Evolutionary conservation across 2,797 vertebrate genomes (phyloP), one percentile per base, ranked within the genome.

Genomic region (Argentina silus): DNA sequence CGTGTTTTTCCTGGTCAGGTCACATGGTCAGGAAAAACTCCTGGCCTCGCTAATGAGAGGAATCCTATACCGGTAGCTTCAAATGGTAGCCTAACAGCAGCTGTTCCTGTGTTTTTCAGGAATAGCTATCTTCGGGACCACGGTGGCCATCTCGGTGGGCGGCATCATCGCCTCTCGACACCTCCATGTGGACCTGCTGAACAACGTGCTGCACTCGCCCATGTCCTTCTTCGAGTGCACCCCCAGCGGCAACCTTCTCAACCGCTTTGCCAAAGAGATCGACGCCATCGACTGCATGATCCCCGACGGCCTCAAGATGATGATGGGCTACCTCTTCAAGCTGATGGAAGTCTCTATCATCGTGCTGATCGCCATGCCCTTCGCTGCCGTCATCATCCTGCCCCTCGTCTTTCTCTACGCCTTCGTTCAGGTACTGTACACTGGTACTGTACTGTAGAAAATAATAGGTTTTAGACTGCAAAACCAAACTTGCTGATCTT

Each of bases 141-240:
- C 92, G 0, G 94, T 96, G n/a, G 91, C 93, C 0, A 96, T 98
- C 79, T 95, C 97, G 12, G 79, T 98, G 3, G 97, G 96, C 0
- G 97, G 98, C 0, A 93, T 95, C 73, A 89, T 93, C 0, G 97
- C 97, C 0, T 99, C 98, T 0, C 91, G 90, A 10, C 93, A 95
- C 79, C 87, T 99, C 76, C 98, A 99, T 86, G 87, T 78, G 81
- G 93, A 94, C 53, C 92, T 99, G 72, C 93, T 99, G 67, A 91
- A 88, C 87, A 96, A 95, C 0, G 91, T 98, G 67, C 85, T 91
- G 1, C 95, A 88, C 68, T 98, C 94, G 0, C 96, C 97, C 0
- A 89, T 98, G 88, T 92, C 92, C 19, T 99, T 99, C 92, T 99
- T 99, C 0, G 98, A 99, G 87, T 86, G 88, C 85, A 99, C 97